Evolutionary conservation across 2,797 vertebrate genomes (phyloP).

Genomic region (Clarias platycephalus): DNA sequence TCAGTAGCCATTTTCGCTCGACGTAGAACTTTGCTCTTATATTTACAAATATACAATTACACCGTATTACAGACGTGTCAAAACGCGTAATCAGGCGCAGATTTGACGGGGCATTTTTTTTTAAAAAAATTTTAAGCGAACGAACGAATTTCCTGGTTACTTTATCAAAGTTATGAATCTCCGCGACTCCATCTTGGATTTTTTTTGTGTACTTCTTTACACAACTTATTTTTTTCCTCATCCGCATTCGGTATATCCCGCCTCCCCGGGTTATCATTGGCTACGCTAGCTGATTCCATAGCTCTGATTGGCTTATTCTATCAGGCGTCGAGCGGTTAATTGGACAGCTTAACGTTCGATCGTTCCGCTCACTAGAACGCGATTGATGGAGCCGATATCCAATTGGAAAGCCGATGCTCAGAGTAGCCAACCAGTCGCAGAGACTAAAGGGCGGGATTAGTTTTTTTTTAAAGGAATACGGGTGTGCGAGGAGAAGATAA

Average conservation of each 20-base stretch:
- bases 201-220: not conserved
- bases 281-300: not conserved
- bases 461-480: not conserved
- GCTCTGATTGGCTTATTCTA: not conserved
- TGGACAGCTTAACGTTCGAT: not conserved
- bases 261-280: not conserved
- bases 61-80: too few species aligned
- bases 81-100: not conserved
- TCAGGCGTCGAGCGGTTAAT: not conserved
- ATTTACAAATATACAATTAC: not conserved
- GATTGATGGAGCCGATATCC: not conserved
- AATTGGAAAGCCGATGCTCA: not conserved
- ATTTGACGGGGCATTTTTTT: not conserved
- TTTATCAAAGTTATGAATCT: not conserved
- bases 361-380: not conserved
- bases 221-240: slow-evolving; percentile 1
- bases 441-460: not conserved
- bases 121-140: too few species aligned
- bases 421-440: not conserved
- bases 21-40: not conserved
- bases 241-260: not conserved
- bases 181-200: slow-evolving; percentile 26
- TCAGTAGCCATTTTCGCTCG: not conserved
- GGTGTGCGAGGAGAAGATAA: not conserved
- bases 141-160: not conserved